A percentile compares a stretch with the other conserved stretches of the same genome.
phyloP scores from a whole-genome alignment of 2,888 invertebrate species.

The Cylindroiulus punctatus region DNA sequence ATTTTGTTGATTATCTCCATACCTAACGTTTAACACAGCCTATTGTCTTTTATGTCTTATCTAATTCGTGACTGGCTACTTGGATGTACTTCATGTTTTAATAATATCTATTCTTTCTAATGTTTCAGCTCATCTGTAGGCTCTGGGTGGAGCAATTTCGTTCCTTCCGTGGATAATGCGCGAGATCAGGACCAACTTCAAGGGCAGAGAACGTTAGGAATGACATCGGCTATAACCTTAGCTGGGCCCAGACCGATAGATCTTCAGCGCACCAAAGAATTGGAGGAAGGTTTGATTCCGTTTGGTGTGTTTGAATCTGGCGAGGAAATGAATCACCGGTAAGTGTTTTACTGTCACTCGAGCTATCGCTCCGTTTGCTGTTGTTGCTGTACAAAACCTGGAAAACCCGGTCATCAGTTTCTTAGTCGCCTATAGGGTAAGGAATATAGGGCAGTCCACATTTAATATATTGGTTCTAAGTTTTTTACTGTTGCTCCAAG shows the following conservation, averaged over 20 bases:
- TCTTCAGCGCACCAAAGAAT: slow-evolving; percentile 77
- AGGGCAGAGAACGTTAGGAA: slow-evolving; percentile 70
- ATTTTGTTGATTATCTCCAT: too few species aligned
- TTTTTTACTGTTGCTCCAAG: too few species aligned
- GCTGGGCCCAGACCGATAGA: slow-evolving; percentile 85
- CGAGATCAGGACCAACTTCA: slow-evolving; percentile 49
- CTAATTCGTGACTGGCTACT: too few species aligned
- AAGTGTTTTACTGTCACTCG: slow-evolving; percentile 55
- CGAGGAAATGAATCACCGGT: slow-evolving; percentile 86
- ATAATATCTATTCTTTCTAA: neutral
- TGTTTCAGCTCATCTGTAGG: slow-evolving; percentile 55
- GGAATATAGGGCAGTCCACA: too few species aligned
- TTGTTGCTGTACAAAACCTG: too few species aligned
- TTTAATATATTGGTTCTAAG: too few species aligned
- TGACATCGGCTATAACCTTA: slow-evolving; percentile 93
- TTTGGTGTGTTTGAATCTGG: slow-evolving; percentile 92
- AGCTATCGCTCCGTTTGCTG: too few species aligned
- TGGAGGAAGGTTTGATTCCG: slow-evolving; percentile 81
- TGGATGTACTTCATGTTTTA: too few species aligned
- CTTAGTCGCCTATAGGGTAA: too few species aligned
- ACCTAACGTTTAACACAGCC: too few species aligned
- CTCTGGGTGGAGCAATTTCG: slow-evolving; percentile 57
- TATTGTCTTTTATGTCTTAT: too few species aligned
- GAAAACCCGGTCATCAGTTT: too few species aligned
- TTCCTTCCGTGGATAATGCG: slow-evolving; percentile 54